Evolutionary conservation across 2,888 invertebrate genomes (phyloP), one percentile per base, ranked within the genome.

Genomic region (Rambutsinella grinnellia): DNA sequence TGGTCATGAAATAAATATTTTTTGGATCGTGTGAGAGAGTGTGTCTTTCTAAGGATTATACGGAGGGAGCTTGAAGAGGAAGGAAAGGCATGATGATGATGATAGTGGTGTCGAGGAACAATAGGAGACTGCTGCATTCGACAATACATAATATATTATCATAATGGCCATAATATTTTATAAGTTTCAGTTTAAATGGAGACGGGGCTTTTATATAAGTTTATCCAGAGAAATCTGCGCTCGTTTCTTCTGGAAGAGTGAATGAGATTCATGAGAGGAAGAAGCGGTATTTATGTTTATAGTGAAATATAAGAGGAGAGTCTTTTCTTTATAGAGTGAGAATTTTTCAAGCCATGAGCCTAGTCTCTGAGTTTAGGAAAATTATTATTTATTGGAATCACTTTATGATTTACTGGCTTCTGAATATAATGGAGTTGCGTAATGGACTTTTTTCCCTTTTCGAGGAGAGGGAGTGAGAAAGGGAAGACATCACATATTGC

Each of bases 381-480:
- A 75, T 75, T 75, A 75, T 75, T 75, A 75, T 75, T 75, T 75
- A 75, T 75, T 75, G 75, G 75, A 75, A 75, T 75, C 75, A 75
- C 75, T 75, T 75, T 75, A 75, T 75, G 75, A 75, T 75, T 75
- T 75, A 75, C 75, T 75, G 75, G 75, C 75, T 75, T 75, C 75
- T 67, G 75, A 75, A 75, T 60, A 75, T 66, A 75, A 75, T 75
- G 75, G 75, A 75, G 75, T 75, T 75, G 75, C 75, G 75, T 75
- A 79, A 79, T 79, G 69, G 76, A 70, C 69, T 76, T 69, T 74
- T 78, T 75, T 56, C 28, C 57, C 58, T 57, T 36, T 36, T 58
- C 44, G 56, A 67, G 67, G 58, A 57, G 70, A 70, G 65, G 63
- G 69, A 27, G 36, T 17, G 36, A 36, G 36, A 13, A 13, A 36